Evolutionary conservation across 2,888 invertebrate genomes (phyloP).

Genomic region (Oscheius sp.): DNA sequence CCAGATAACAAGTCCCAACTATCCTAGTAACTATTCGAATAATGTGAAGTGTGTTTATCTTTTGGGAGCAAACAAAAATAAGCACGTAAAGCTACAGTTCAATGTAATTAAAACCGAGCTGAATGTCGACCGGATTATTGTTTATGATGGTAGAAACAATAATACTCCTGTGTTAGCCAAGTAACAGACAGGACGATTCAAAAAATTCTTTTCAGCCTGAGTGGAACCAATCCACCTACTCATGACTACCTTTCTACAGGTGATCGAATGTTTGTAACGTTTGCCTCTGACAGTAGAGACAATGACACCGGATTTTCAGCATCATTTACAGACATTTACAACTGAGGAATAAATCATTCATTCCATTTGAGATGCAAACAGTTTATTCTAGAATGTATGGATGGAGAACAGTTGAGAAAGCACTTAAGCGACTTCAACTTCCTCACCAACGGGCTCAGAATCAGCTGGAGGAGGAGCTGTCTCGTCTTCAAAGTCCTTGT

Average conservation of each 20-base stretch:
- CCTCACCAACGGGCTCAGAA: constrained; percentile 23
- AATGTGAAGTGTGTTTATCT: not conserved
- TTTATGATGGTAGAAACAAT: constrained; percentile 3
- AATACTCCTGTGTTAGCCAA: not conserved
- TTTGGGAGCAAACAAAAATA: not conserved
- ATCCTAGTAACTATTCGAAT: not conserved
- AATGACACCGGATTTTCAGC: constrained; percentile 7
- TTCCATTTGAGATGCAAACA: constrained; percentile 2
- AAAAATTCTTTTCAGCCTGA: not conserved
- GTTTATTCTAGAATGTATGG: constrained; percentile 20
- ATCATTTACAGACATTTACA: not conserved
- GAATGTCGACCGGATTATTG: not conserved
- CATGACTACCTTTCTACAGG: not conserved
- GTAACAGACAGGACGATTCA: not conserved
- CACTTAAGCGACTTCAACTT: constrained; percentile 25
- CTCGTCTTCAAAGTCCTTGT: constrained; percentile 50
- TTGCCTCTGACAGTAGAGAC: not conserved
- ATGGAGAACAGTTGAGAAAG: constrained; percentile 8
- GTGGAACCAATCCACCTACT: not conserved
- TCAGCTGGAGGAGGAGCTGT: not conserved
- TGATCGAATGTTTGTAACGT: not conserved
- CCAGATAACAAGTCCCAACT: constrained; percentile 17
- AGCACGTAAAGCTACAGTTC: not conserved
- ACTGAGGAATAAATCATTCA: not conserved
- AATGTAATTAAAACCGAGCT: not conserved